Percentiles rank a stretch among this genome's conserved stretches.
These are phyloP conservation scores for Sweltsa coloradensis DNA, from an alignment of 1,140 invertebrate species.

Conservation along the genomic window DNA sequence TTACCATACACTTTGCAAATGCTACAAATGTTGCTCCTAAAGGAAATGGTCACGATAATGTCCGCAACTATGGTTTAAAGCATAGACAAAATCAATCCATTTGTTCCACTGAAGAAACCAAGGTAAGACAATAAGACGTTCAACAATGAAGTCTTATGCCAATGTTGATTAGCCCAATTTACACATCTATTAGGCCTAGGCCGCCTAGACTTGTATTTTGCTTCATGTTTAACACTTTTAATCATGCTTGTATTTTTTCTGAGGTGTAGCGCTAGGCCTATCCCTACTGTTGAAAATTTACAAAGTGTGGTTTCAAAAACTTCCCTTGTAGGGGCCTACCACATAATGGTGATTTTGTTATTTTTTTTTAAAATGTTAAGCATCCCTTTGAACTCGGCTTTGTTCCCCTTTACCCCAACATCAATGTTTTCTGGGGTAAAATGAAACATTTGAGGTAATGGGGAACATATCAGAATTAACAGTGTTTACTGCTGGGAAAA, in stretches of 20 bases:
- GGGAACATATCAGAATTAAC: too few relatives aligned
- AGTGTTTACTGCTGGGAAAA: too few relatives aligned
- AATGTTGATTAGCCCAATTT: not conserved
- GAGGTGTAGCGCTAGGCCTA: not conserved
- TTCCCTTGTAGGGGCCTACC: too few relatives aligned
- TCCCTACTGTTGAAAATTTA: too few relatives aligned
- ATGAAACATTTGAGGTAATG: too few relatives aligned
- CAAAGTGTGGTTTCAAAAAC: too few relatives aligned
- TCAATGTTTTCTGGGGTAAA: too few relatives aligned
- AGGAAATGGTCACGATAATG: conserved; percentile 26
- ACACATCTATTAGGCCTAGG: not conserved
- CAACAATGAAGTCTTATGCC: not conserved
- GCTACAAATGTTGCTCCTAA: conserved; percentile 16
- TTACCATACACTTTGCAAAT: conserved; percentile 34
- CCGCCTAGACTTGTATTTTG: not conserved
- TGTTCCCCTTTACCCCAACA: too few relatives aligned
- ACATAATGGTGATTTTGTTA: too few relatives aligned
- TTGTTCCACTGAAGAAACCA: conserved; percentile 24
- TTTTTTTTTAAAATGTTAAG: too few relatives aligned
- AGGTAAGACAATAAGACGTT: conserved; percentile 13
- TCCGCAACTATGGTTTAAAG: conserved; percentile 34
- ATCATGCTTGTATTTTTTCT: not conserved
- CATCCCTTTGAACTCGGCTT: too few relatives aligned
- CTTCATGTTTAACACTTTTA: conserved; percentile 5
- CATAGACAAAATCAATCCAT: conserved; percentile 24